Evolutionary conservation across 2,888 invertebrate genomes (phyloP), one percentile per base, ranked within the genome.

Genomic region (Diachrysia chrysitis): DNA sequence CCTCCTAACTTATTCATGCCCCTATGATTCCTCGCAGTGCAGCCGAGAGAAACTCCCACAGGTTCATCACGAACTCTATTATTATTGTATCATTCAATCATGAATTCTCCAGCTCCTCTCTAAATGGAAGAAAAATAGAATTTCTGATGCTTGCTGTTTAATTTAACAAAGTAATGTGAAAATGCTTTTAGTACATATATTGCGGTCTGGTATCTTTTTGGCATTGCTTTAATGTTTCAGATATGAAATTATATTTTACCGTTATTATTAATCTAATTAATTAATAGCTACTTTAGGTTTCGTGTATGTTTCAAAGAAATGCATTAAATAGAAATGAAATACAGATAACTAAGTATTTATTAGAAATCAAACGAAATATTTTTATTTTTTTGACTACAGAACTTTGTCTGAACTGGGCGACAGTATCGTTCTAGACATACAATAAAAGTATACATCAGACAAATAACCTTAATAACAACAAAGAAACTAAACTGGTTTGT

Each of bases 1-100:
- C 32, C 66, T 54, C 60, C 75, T 84, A 81, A 84, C 66, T 84
- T 84, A 86, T 86, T 83, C 82, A 83, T 57, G 63, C 66, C 68
- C 32, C 60, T 60, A 70, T 71, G 73, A 81, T 71, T 72, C 58
- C 42, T 63, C 58, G 29, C 48, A 63, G 63, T 73, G 66, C 56
- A 76, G 65, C 51, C 23, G 29, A 17, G 56, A 21, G 48, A 55
- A 58, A 55, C 19, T 76, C 76, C 77, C 72, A 62, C 29, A 64
- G 78, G 80, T 29, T 73, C 63, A 61, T 75, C 63, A 58, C 63
- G 67, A 64, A 77, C 62, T 59, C 53, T 73, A 75, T 72, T 73
- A 78, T 74, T 71, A 61, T 73, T 69, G 65, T 57, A 58, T 69
- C 71, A 72, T 76, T 68, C 64, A 76, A 76, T 71, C 69, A 58